Percentiles rank a stretch among this genome's conserved stretches.
Conservation (phyloP, 1,140 invertebrate species). For the Lucilia sericata region DNA sequence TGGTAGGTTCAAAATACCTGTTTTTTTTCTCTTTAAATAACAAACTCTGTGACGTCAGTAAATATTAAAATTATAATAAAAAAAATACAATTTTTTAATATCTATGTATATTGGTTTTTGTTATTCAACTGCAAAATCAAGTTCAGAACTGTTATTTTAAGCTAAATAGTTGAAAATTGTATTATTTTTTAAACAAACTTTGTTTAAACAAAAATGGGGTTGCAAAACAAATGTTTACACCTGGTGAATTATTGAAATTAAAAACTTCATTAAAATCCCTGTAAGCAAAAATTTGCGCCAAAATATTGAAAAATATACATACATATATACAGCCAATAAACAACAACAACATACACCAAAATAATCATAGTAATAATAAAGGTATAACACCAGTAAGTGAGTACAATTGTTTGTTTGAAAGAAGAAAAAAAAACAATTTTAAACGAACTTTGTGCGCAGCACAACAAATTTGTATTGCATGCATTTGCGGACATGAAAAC, state of each 20-base stretch:
- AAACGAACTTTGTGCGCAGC: neutral
- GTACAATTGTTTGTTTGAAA: neutral
- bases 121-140: no score
- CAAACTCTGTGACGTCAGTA: neutral
- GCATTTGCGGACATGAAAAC: neutral
- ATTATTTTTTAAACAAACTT: no score
- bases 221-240: no score
- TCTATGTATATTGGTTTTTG: no score
- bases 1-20: neutral
- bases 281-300: conserved; percentile 17
- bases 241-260: no score
- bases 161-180: no score
- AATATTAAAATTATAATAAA: no score
- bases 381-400: neutral
- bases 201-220: no score
- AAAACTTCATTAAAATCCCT: neutral
- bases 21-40: neutral
- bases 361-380: neutral
- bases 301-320: neutral
- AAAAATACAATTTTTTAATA: no score
- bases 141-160: no score
- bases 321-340: neutral
- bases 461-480: conserved; percentile 14
- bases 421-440: neutral
- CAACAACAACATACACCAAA: neutral